Percentiles rank a stretch among this genome's conserved stretches.
phyloP scores from a whole-genome alignment of 35 echinoderm and acorn worm genomes.

The Stichopus chloronotus region DNA sequence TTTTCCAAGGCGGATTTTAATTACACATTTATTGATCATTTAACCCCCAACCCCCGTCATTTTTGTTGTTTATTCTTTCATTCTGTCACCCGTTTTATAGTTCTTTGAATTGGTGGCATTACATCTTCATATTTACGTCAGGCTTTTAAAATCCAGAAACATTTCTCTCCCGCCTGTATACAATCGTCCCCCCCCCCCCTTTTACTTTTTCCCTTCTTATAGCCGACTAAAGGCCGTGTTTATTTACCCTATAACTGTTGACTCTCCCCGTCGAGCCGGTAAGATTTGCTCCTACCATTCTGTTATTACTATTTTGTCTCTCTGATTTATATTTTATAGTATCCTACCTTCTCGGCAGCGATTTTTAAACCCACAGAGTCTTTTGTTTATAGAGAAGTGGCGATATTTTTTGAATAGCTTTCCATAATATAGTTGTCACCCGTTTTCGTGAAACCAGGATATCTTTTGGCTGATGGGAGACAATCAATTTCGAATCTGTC shows the following conservation, averaged over 20 bases:
- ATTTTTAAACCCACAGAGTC: neutral
- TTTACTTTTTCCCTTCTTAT: too few species aligned
- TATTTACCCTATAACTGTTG: too few species aligned
- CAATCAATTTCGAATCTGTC: neutral
- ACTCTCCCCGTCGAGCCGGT: too few species aligned
- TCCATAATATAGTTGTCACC: conserved; percentile 28
- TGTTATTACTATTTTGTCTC: too few species aligned
- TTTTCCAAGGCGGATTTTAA: neutral
- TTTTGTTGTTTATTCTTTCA: neutral
- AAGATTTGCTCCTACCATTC: too few species aligned
- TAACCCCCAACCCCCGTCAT: conserved; percentile 3
- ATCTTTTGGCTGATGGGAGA: neutral
- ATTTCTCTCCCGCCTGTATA: too few species aligned
- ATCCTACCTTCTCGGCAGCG: too few species aligned
- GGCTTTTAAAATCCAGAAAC: too few species aligned
- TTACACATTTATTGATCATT: conserved; percentile 10
- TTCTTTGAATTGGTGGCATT: neutral
- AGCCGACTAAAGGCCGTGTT: too few species aligned
- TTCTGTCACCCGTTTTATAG: neutral
- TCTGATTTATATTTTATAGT: too few species aligned
- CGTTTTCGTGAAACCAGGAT: conserved; percentile 5
- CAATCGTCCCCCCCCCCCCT: too few species aligned
- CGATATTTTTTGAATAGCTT: conserved; percentile 44
- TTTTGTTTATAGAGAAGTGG: conserved; percentile 42
- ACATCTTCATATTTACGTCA: too few species aligned